phyloP scores from a whole-genome alignment of 2,797 vertebrate species.

The Rhabdomys pumilio region DNA sequence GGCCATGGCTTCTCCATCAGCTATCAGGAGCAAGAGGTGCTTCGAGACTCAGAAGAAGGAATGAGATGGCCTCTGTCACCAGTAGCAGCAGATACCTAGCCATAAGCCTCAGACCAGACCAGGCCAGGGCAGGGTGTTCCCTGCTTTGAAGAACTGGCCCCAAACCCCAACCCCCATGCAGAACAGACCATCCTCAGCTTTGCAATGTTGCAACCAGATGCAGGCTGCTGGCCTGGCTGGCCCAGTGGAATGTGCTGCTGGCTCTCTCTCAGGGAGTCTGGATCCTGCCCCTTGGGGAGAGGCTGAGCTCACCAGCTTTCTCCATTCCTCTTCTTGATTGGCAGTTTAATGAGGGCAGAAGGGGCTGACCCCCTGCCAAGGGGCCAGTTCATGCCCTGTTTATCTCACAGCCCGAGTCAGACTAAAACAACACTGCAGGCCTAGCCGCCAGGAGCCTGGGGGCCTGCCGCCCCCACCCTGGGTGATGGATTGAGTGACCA shows the following conservation, averaged over 20 bases:
- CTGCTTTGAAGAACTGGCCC: not conserved
- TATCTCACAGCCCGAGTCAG: constrained; percentile 93
- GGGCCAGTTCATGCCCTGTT: constrained; percentile 95
- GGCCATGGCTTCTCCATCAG: rapidly evolving
- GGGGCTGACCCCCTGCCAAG: constrained; percentile 94
- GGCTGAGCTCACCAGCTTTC: constrained; percentile 83
- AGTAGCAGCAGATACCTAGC: not conserved
- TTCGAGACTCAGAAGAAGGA: not conserved
- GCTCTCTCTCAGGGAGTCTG: not conserved
- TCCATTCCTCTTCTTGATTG: constrained; percentile 97
- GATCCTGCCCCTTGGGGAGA: constrained; percentile 39
- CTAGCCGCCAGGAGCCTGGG: constrained; percentile 85
- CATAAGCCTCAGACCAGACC: not conserved
- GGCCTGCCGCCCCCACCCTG: constrained; percentile 88
- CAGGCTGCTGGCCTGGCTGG: not conserved
- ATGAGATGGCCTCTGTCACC: not conserved
- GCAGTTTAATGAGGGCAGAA: constrained; percentile 97
- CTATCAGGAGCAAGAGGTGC: not conserved
- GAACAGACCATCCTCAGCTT: not conserved
- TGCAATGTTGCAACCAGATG: constrained; percentile 16
- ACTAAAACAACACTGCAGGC: constrained; percentile 92
- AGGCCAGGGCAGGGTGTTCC: not conserved
- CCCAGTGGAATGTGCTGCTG: not conserved
- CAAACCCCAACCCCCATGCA: not conserved
- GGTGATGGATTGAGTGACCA: constrained; percentile 95